Conservation (phyloP, 2,113 vertebrate species). For the Plotosus lineatus region DNA sequence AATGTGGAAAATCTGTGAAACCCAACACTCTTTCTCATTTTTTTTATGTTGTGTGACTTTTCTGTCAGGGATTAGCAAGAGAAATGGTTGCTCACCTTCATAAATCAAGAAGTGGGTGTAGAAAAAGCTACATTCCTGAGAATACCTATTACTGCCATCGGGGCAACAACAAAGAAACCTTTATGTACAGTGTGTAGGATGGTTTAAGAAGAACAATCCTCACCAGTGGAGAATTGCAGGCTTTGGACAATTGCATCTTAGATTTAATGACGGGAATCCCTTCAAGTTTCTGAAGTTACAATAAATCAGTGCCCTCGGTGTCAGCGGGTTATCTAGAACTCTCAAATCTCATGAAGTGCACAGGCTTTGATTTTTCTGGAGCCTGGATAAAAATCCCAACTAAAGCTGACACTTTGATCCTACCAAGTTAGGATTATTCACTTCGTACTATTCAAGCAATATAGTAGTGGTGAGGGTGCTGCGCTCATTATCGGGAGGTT, state of each 20-base stretch:
- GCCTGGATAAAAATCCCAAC: neutral
- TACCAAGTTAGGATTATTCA: neutral
- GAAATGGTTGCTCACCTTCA: neutral
- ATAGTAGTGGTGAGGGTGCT: no score
- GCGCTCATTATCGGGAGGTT: no score
- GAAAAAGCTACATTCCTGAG: constrained; percentile 11
- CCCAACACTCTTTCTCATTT: neutral
- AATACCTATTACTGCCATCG: constrained; percentile 11
- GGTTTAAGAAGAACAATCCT: constrained; percentile 1
- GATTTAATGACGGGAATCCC: constrained; percentile 11
- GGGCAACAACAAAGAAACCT: constrained; percentile 18
- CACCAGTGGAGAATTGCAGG: neutral
- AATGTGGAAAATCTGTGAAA: neutral
- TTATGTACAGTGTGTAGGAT: constrained; percentile 15
- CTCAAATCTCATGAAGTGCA: neutral
- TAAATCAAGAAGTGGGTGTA: constrained; percentile 19
- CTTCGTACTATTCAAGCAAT: no score
- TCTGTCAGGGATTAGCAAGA: neutral
- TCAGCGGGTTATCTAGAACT: neutral
- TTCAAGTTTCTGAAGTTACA: constrained; percentile 1
- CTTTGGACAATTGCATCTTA: neutral
- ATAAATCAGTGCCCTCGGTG: neutral
- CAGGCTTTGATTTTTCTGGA: neutral
- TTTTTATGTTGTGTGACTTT: neutral
- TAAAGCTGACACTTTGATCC: neutral